Percentiles rank a stretch among this genome's conserved stretches.
Conservation (phyloP, 2,797 vertebrate species). For the Peromyscus melanophrys region DNA sequence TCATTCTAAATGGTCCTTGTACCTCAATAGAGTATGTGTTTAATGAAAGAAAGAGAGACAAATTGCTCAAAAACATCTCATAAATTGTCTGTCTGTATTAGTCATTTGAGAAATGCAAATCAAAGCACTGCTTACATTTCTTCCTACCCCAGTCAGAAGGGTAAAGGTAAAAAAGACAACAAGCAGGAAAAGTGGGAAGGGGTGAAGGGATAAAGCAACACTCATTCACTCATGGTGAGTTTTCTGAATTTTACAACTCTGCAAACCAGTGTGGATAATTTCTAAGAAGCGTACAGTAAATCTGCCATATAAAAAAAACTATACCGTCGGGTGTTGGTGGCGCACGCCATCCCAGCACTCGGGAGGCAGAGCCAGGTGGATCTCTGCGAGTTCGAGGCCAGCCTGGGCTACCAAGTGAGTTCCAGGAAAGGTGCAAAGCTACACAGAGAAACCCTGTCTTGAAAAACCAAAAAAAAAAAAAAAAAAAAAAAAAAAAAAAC, state of each 20-base stretch:
- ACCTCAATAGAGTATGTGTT: too few relatives aligned
- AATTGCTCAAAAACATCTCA: background rate
- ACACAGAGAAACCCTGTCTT: too few relatives aligned
- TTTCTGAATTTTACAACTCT: background rate
- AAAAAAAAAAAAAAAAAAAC: too few relatives aligned
- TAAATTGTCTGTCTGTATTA: background rate
- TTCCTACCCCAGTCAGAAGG: background rate
- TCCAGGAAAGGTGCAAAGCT: too few relatives aligned
- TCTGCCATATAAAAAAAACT: background rate
- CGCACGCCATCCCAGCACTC: too few relatives aligned
- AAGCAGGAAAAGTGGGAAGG: background rate
- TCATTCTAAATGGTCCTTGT: too few relatives aligned
- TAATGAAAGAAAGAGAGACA: background rate
- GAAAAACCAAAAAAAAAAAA: too few relatives aligned
- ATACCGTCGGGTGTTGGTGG: too few relatives aligned
- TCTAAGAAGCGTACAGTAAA: background rate
- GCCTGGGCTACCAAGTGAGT: too few relatives aligned
- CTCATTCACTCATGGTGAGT: background rate
- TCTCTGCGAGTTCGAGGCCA: too few relatives aligned
- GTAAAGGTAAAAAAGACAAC: background rate
- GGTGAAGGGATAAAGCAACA: too few relatives aligned
- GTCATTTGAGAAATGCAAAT: background rate
- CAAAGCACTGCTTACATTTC: background rate
- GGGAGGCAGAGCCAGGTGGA: too few relatives aligned
- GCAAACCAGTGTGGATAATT: background rate